Evolutionary conservation across 92 coral and sea anemone species (phyloP).

Genomic region (Palythoa grandis): DNA sequence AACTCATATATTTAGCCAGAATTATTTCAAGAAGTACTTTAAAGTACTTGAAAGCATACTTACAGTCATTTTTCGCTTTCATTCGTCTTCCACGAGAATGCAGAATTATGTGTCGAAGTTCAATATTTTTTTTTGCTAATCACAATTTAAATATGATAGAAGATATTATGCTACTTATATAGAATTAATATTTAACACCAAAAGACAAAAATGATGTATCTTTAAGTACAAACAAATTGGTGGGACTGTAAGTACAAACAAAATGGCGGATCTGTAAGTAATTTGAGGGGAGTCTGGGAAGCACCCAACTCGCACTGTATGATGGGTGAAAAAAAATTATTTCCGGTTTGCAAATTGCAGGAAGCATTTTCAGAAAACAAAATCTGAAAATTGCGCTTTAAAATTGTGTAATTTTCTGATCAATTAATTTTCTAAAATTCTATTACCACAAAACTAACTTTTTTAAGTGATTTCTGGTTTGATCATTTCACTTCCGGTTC

Average conservation of each 20-base stretch:
- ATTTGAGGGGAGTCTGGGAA: constrained; percentile 17
- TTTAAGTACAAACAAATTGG: constrained; percentile 13
- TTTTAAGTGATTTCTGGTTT: constrained; percentile 8
- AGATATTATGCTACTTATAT: constrained; percentile 13
- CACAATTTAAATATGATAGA: constrained; percentile 13
- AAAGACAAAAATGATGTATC: constrained; percentile 11
- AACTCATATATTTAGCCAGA: constrained; percentile 14
- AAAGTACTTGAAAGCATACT: constrained; percentile 14
- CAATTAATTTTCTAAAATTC: constrained; percentile 12
- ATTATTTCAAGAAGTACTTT: constrained; percentile 13
- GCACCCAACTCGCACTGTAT: constrained; percentile 18
- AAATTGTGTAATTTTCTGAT: constrained; percentile 11
- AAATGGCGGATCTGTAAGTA: constrained; percentile 13
- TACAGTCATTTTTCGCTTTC: constrained; percentile 15
- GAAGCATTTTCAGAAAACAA: constrained; percentile 14
- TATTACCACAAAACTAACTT: constrained; percentile 7
- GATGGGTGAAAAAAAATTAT: constrained; percentile 14
- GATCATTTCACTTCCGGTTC: not conserved
- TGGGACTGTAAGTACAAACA: constrained; percentile 15
- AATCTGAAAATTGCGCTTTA: constrained; percentile 11
- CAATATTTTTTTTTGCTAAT: constrained; percentile 9
- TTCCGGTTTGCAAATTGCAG: constrained; percentile 16
- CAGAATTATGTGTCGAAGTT: constrained; percentile 15
- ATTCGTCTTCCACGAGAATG: constrained; percentile 14
- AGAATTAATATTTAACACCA: constrained; percentile 13